These are phyloP conservation scores for Cosmia trapezina DNA, from an alignment of 2,888 invertebrate species.

Conservation along the genomic window DNA sequence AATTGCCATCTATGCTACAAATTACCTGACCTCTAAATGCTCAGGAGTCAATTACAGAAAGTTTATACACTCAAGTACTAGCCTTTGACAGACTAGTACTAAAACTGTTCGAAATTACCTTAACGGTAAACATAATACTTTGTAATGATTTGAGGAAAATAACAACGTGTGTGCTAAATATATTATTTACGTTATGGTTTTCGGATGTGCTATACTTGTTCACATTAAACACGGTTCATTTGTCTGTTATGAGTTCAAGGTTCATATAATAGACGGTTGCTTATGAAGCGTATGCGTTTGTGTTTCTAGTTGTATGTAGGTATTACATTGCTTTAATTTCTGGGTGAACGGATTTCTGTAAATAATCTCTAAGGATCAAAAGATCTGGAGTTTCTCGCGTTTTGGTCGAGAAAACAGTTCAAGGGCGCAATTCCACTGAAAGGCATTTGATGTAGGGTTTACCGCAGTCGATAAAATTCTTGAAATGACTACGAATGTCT, in stretches of 20 bases:
- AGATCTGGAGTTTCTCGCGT: slow-evolving; percentile 1
- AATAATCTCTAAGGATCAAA: slow-evolving; percentile 8
- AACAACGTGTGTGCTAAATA: slow-evolving; percentile 52
- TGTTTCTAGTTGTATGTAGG: slow-evolving; percentile 44
- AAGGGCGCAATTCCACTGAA: slow-evolving; percentile 38
- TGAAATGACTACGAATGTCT: slow-evolving; percentile 41
- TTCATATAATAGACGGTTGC: slow-evolving; percentile 47
- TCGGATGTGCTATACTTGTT: slow-evolving; percentile 58
- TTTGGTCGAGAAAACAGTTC: slow-evolving; percentile 10
- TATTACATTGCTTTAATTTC: slow-evolving; percentile 19
- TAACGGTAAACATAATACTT: slow-evolving; percentile 18
- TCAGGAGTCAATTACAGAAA: slow-evolving; percentile 24
- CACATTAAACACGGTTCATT: slow-evolving; percentile 48
- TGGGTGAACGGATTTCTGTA: slow-evolving; percentile 16
- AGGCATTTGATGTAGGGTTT: slow-evolving; percentile 51
- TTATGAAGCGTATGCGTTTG: slow-evolving; percentile 41
- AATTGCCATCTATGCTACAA: slow-evolving; percentile 6
- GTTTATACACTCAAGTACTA: neutral
- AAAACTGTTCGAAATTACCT: slow-evolving; percentile 13
- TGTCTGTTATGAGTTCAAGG: slow-evolving; percentile 62
- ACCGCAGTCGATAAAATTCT: slow-evolving; percentile 28
- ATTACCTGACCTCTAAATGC: slow-evolving; percentile 47
- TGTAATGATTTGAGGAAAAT: slow-evolving; percentile 51
- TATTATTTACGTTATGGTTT: slow-evolving; percentile 48
- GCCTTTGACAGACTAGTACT: neutral